Evolutionary conservation across 2,797 vertebrate species (phyloP).

Genomic region (Acanthopagrus latus): DNA sequence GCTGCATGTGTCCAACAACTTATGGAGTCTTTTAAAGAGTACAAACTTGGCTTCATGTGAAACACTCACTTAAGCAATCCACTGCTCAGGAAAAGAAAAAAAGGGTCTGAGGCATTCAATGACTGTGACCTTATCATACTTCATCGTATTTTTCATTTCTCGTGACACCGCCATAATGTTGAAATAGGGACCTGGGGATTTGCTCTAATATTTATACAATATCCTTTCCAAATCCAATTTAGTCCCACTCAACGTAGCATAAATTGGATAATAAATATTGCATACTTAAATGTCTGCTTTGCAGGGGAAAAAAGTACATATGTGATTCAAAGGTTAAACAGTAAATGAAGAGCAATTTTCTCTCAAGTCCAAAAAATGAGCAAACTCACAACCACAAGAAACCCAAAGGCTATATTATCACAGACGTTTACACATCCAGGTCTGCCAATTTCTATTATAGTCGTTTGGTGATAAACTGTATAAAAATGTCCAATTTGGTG

Average conservation of each 20-base stretch:
- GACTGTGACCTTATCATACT: constrained; percentile 37
- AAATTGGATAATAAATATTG: constrained; percentile 61
- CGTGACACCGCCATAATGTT: constrained; percentile 44
- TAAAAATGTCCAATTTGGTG: not conserved
- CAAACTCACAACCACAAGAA: not conserved
- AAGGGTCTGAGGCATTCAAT: not conserved
- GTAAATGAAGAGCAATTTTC: constrained; percentile 9
- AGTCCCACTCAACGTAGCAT: constrained; percentile 28
- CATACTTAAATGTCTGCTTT: constrained; percentile 32
- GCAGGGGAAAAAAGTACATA: not conserved
- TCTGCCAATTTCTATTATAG: not conserved
- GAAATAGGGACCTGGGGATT: constrained; percentile 49
- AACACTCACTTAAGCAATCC: constrained; percentile 21
- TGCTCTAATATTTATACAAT: constrained; percentile 50
- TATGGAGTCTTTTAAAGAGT: not conserved
- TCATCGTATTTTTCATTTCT: constrained; percentile 46
- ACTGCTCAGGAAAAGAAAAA: not conserved
- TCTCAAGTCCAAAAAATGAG: not conserved
- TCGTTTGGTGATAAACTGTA: not conserved
- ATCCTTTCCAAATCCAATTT: constrained; percentile 56
- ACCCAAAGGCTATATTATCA: not conserved
- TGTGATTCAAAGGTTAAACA: constrained; percentile 44
- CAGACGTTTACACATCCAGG: not conserved
- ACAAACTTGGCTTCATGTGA: constrained; percentile 2
- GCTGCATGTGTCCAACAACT: constrained; percentile 1